A percentile compares a stretch with the other conserved stretches of the same genome.
phyloP scores from a whole-genome alignment of 2,113 vertebrate genomes.

The Bubo blakistoni region DNA sequence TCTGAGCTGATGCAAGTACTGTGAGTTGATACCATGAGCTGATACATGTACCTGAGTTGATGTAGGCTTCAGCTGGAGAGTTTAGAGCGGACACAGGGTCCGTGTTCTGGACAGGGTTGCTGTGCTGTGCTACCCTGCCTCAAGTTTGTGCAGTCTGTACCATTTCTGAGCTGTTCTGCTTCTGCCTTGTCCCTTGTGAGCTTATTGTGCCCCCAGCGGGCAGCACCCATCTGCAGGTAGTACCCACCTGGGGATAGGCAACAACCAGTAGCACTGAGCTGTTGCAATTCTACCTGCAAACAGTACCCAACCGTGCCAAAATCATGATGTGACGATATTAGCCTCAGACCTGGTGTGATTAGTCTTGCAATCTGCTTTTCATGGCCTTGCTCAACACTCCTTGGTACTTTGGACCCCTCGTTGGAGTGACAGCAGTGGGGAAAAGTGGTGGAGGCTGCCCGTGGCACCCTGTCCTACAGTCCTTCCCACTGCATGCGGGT shows the following conservation, averaged over 20 bases:
- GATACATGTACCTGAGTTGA: rapidly evolving
- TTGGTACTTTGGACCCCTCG: background rate
- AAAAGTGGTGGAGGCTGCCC: background rate
- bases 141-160: background rate
- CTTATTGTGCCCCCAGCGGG: background rate
- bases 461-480: too few species aligned
- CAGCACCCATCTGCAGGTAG: background rate
- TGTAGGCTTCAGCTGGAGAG: background rate
- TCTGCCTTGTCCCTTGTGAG: background rate
- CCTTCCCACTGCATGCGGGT: rapidly evolving
- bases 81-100: background rate
- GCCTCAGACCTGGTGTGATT: background rate
- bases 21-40: background rate
- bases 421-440: background rate
- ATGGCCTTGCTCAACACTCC: background rate
- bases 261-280: background rate
- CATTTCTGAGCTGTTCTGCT: background rate
- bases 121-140: background rate
- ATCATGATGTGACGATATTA: background rate
- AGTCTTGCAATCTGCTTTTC: background rate
- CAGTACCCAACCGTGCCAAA: background rate
- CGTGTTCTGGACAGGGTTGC: background rate
- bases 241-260: background rate
- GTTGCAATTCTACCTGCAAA: background rate
- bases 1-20: background rate